phyloP scores from a whole-genome alignment of 2,888 invertebrate genomes.

The Notocelia uddmanniana region DNA sequence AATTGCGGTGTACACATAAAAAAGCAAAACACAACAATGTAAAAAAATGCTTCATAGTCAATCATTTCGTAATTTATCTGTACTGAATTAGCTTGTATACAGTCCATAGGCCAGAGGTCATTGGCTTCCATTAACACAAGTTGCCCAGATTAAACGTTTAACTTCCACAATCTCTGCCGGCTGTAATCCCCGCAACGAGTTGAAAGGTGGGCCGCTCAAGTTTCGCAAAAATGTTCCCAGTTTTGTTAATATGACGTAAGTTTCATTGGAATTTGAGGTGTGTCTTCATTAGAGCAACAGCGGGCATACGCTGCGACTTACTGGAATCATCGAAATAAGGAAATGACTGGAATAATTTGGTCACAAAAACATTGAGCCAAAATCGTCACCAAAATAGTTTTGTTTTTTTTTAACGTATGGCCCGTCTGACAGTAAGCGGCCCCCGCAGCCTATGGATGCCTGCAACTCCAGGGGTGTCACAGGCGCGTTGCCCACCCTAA shows the following conservation, averaged over 20 bases:
- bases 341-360: too few species aligned
- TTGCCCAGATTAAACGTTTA: slow-evolving; percentile 40
- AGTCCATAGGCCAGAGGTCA: slow-evolving; percentile 16
- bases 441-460: too few species aligned
- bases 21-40: too few species aligned
- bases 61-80: background rate
- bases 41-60: too few species aligned
- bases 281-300: background rate
- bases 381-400: too few species aligned
- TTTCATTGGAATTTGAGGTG: background rate
- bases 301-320: background rate
- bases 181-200: slow-evolving; percentile 29
- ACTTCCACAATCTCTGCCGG: slow-evolving; percentile 33
- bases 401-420: too few species aligned
- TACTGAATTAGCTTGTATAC: background rate
- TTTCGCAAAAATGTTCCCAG: slow-evolving; percentile 32
- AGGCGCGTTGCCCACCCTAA: too few species aligned
- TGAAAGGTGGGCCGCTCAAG: slow-evolving; percentile 31
- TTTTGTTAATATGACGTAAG: slow-evolving; percentile 5
- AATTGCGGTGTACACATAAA: too few species aligned
- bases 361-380: too few species aligned
- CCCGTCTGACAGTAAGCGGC: too few species aligned
- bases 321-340: too few species aligned
- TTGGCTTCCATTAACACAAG: slow-evolving; percentile 37
- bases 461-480: too few species aligned